phyloP scores from a whole-genome alignment of 2,797 vertebrate genomes.

The Natrix natrix region DNA sequence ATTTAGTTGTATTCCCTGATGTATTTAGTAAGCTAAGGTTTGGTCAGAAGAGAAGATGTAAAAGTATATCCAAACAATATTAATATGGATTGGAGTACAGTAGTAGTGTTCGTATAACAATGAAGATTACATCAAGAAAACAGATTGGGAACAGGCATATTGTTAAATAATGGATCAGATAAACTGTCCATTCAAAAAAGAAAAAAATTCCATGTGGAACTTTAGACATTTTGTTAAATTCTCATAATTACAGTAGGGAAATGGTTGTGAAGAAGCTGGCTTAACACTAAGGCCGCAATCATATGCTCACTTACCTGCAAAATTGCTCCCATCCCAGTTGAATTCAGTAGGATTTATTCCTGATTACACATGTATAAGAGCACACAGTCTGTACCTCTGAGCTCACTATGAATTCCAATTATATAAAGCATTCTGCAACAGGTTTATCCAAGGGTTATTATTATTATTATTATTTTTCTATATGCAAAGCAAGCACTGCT shows the following conservation, averaged over 20 bases:
- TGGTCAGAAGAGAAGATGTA: conserved; percentile 48
- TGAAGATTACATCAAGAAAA: conserved; percentile 60
- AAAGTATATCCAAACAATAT: conserved; percentile 50
- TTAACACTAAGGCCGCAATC: conserved; percentile 10
- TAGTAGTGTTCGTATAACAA: conserved; percentile 44
- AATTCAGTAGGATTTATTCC: background rate
- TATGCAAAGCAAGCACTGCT: conserved; percentile 67
- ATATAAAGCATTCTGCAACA: conserved; percentile 63
- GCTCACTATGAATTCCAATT: conserved; percentile 37
- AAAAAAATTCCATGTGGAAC: conserved; percentile 9
- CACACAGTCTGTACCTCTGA: conserved; percentile 31
- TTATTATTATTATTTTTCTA: conserved; percentile 57
- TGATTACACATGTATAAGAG: background rate
- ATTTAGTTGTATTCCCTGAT: conserved; percentile 51
- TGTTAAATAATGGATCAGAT: conserved; percentile 65
- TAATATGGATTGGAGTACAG: conserved; percentile 18
- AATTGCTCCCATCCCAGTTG: background rate
- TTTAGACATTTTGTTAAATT: background rate
- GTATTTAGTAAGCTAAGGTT: conserved; percentile 62
- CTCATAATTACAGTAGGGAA: conserved; percentile 6
- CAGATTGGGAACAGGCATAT: conserved; percentile 61
- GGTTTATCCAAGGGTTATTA: conserved; percentile 67
- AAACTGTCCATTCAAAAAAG: conserved; percentile 48
- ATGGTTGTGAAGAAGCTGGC: conserved; percentile 43
- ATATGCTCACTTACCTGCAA: background rate